phyloP scores from a whole-genome alignment of 1,140 invertebrate species.

The Acromyrmex heyeri region DNA sequence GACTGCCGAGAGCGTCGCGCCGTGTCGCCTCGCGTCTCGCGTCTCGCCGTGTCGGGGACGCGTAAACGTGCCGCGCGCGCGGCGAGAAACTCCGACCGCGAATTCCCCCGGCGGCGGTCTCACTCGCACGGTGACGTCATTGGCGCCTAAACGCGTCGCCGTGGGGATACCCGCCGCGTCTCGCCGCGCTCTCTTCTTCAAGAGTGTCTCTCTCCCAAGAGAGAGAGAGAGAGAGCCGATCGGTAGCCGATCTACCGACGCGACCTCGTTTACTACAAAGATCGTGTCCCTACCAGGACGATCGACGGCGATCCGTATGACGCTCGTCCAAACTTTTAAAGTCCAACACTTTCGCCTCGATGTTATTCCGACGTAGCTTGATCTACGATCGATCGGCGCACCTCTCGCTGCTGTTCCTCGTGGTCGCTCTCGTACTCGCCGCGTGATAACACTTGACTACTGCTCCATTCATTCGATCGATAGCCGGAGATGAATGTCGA shows the following conservation, averaged over 20 bases:
- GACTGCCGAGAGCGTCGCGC: constrained; percentile 12
- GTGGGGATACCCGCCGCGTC: background rate
- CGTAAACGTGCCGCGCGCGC: constrained; percentile 56
- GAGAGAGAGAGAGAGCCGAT: constrained; percentile 2
- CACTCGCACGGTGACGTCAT: constrained; percentile 78
- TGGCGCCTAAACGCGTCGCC: constrained; percentile 79
- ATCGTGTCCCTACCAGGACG: background rate
- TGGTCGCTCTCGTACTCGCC: background rate
- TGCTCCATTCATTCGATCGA: constrained; percentile 24
- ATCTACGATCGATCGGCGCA: constrained; percentile 20
- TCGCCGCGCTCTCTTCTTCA: background rate
- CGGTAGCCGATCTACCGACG: constrained; percentile 38
- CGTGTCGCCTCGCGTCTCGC: background rate
- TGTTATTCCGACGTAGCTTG: background rate
- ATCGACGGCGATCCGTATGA: background rate
- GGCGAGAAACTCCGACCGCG: constrained; percentile 71
- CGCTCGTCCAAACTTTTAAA: background rate
- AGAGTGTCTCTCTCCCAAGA: background rate
- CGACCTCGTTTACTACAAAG: constrained; percentile 1
- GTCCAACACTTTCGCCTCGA: background rate
- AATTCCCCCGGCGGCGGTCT: constrained; percentile 63
- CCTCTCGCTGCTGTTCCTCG: background rate
- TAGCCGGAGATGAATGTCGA: background rate
- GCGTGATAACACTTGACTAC: background rate
- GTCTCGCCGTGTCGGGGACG: constrained; percentile 44